Evolutionary conservation across 2,113 vertebrate species (phyloP), one percentile per base, ranked within the genome.

Genomic region (Larimichthys crocea): DNA sequence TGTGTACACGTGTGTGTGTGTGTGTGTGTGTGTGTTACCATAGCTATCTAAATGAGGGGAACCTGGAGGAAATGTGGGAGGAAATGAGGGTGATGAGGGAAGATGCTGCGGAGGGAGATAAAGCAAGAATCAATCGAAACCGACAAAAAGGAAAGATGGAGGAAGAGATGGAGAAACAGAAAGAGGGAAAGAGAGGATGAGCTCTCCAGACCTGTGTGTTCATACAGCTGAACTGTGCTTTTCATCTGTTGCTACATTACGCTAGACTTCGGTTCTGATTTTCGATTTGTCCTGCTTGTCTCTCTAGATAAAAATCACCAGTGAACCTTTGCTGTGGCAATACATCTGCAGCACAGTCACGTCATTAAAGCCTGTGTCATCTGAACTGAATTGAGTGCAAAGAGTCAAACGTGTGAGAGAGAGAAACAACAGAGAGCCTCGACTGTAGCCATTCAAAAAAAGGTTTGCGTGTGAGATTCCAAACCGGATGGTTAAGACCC

Each of bases 401-500:
- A 57, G 46, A 52, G 42, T 81, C 14, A 59, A 70, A 76, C 5
- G 12, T 49, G 61, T 63, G 52, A 60, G 29, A 63, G 29, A 79
- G 74, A 84, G n/a, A 79, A 64, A 72, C 7, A 74, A 69, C 56
- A 68, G 24, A 63, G 10, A 82, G 62, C 49, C 49, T 76, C n/a
- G 6, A 76, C 64, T 50, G 42, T 40, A 80, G 72, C 65, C 75
- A 80, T 87, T 89, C 55, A 84, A 66, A 84, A 80, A 87, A 83
- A 82, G 78, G 56, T 83, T 88, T 88, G 87, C 87, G 71, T 92
- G 90, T 91, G 88, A 85, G 80, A 87, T 84, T 93, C 86, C 86
- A 91, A 93, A 92, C 89, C 50, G 88, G 89, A 93, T 86, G 89
- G 88, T 90, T 89, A 76, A 91, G 84, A 91, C 85, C 83, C 86